These are phyloP conservation scores for Thereva nobilitata DNA, from an alignment of 2,888 invertebrate genomes.

Conservation along the genomic window DNA sequence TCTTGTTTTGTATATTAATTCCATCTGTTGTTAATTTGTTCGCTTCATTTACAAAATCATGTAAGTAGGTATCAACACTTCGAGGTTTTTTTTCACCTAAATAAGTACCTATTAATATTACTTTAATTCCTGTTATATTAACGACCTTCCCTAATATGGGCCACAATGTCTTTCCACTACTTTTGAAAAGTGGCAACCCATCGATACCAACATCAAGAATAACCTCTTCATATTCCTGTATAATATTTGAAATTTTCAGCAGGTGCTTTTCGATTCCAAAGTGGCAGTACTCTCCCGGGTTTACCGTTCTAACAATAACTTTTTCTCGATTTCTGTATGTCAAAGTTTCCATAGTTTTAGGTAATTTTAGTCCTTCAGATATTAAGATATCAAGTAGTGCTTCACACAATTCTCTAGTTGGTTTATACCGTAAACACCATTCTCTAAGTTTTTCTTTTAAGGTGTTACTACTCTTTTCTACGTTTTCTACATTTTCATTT, in stretches of 20 bases:
- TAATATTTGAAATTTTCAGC: constrained; percentile 27
- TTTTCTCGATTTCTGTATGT: not conserved
- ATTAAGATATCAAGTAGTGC: not conserved
- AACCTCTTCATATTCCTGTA: constrained; percentile 37
- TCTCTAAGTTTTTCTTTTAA: not conserved
- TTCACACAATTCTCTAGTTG: not conserved
- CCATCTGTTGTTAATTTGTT: constrained; percentile 8
- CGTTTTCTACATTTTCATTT: not conserved
- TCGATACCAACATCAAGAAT: constrained; percentile 38
- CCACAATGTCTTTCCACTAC: constrained; percentile 39
- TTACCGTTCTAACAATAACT: constrained; percentile 19
- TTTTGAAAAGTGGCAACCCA: constrained; percentile 40
- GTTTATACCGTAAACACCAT: not conserved
- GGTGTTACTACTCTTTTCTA: not conserved
- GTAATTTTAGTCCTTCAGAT: not conserved
- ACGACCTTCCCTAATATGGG: constrained; percentile 38
- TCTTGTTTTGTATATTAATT: constrained; percentile 19
- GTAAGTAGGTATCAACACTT: constrained; percentile 22
- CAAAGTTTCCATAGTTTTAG: not conserved
- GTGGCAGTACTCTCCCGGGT: constrained; percentile 38
- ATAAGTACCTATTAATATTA: constrained; percentile 35
- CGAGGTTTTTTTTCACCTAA: constrained; percentile 29
- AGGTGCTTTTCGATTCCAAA: constrained; percentile 38
- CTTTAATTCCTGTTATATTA: constrained; percentile 33
- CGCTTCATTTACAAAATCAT: constrained; percentile 32